These are phyloP conservation scores for Gavia stellata DNA, from an alignment of 2,113 vertebrate species.

Conservation along the genomic window DNA sequence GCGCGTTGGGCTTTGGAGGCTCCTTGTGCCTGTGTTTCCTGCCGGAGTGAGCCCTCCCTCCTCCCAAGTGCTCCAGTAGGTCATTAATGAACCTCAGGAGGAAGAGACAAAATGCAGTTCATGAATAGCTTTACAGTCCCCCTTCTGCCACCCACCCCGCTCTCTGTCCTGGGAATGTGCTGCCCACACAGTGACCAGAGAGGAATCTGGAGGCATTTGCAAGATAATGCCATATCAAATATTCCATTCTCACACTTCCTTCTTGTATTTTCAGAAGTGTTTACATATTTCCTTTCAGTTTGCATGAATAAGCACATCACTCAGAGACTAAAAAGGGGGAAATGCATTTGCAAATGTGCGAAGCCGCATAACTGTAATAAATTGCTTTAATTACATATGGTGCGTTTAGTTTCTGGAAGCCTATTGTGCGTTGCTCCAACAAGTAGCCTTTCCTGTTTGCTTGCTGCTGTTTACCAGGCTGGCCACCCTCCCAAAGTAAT, in stretches of 20 bases:
- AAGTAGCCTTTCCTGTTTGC: slow-evolving; percentile 14
- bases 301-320: neutral
- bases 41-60: neutral
- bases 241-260: neutral
- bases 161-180: slow-evolving; percentile 34
- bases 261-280: neutral
- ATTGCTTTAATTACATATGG: neutral
- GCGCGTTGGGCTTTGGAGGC: fast-evolving
- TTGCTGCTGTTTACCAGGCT: neutral
- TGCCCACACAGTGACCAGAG: slow-evolving; percentile 53
- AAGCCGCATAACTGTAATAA: slow-evolving; percentile 10
- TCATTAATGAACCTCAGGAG: neutral
- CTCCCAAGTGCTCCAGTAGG: neutral
- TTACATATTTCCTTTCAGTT: neutral
- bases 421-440: neutral
- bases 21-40: neutral
- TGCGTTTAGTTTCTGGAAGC: neutral
- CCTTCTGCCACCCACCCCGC: neutral
- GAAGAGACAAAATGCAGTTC: neutral
- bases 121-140: slow-evolving; percentile 9
- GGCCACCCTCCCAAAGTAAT: neutral
- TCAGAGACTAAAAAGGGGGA: neutral
- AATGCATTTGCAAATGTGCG: neutral
- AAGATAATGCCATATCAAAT: slow-evolving; percentile 10
- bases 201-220: slow-evolving; percentile 40